Percentiles rank a stretch among this genome's conserved stretches.
Conservation (phyloP, 2,888 invertebrate genomes). For the Catocala sponsa region DNA sequence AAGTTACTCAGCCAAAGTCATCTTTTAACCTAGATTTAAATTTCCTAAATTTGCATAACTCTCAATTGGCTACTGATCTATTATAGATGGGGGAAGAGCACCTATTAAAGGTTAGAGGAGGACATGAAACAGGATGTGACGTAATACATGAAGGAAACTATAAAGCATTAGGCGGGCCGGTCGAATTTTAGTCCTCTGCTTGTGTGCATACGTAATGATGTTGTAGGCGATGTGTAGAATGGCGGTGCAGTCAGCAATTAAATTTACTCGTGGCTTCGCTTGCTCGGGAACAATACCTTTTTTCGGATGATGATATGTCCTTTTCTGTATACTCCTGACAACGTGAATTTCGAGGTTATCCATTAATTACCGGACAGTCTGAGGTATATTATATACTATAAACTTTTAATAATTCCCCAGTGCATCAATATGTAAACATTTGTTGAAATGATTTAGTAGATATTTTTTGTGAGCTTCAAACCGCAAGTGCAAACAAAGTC, state of each 20-base stretch:
- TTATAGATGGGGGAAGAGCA: conserved; percentile 2
- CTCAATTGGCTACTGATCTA: conserved; percentile 1
- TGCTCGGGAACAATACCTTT: no score
- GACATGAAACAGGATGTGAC: conserved; percentile 49
- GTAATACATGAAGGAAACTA: conserved; percentile 64
- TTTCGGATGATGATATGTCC: no score
- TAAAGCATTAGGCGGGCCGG: conserved; percentile 63
- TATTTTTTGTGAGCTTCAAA: no score
- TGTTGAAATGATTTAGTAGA: no score
- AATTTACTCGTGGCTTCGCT: neutral
- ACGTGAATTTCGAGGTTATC: no score
- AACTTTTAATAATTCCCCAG: no score
- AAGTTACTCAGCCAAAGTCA: neutral
- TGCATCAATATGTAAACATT: no score
- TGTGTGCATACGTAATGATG: conserved; percentile 55
- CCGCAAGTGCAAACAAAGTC: no score
- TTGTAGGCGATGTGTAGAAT: conserved; percentile 36
- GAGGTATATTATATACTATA: no score
- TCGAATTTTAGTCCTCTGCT: conserved; percentile 60
- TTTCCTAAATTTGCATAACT: conserved; percentile 13
- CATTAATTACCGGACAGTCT: no score
- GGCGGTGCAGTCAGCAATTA: conserved; percentile 23
- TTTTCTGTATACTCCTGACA: no score
- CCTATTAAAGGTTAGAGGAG: conserved; percentile 11
- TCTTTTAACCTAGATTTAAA: conserved; percentile 16